Conservation (phyloP, 2,113 vertebrate species). For the Mormoops blainvillei region DNA sequence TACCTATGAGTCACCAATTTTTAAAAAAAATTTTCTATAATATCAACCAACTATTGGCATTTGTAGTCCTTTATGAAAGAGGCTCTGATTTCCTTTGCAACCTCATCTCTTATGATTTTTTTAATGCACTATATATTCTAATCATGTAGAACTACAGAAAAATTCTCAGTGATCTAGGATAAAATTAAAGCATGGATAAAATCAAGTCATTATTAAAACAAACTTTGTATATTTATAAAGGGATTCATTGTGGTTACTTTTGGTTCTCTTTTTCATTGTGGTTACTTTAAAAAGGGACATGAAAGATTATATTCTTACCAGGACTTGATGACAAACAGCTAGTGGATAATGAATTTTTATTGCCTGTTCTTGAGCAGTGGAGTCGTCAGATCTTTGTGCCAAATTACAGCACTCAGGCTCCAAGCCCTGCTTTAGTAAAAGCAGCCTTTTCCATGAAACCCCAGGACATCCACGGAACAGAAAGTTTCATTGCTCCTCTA, state of each 20-base stretch:
- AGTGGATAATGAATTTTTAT: neutral
- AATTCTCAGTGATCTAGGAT: neutral
- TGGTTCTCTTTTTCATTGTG: neutral
- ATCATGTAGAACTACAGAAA: neutral
- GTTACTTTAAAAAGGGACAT: neutral
- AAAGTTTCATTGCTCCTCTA: neutral
- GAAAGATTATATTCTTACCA: neutral
- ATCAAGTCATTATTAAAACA: neutral
- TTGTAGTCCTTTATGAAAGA: neutral
- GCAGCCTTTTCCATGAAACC: neutral
- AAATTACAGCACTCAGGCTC: neutral
- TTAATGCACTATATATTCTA: neutral
- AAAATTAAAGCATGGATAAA: neutral
- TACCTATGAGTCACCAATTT: conserved; percentile 17
- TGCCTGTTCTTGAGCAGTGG: neutral
- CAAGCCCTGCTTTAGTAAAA: neutral
- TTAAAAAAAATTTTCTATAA: neutral
- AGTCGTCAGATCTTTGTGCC: neutral
- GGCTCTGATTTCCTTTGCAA: neutral
- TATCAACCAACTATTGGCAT: neutral
- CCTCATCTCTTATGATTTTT: neutral
- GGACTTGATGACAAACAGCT: neutral
- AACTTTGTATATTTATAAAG: neutral
- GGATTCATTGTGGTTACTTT: neutral
- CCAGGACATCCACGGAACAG: neutral